Evolutionary conservation across 2,113 vertebrate genomes (phyloP), one percentile per base, ranked within the genome.

Genomic region (Cyphomyrus discorhynchus): DNA sequence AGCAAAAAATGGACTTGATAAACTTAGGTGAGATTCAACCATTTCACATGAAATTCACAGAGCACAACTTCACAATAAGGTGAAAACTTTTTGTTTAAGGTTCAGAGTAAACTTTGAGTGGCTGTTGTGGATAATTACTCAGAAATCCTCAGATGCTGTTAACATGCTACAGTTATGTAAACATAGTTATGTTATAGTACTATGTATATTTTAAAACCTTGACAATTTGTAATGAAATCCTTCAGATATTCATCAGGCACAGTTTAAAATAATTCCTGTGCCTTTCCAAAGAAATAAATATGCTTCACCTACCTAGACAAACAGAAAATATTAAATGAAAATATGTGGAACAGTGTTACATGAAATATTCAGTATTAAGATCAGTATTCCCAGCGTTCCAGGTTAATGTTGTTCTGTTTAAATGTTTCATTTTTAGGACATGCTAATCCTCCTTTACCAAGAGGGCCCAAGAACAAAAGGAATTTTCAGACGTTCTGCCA

Each of bases 401-500:
- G 15, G 77, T 82, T 82, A 45, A 82, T 82, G 35, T 21, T 42
- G n/a, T 80, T 80, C 27, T 42, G 42, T 45, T 49, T 49, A 27
- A 13, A 62, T 58, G 7, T 21, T 91, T 53, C 52, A 5, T 27
- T 13, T 88, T 17, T 47, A 97, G 95, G 96, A 96, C 88, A 95
- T 97, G 93, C 94, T 97, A 45, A 92, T 94, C 8, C 91, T 97
- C 47, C 92, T 97, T 42, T 97, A 96, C 91, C 93, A 94, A 0
- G 93, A 96, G 89, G 96, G 95, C 31, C 96, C 96, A 9, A 94
- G 94, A 53, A 97, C 96, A 0, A 93, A 91, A 42, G 96, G 96
- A 47, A 96, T 97, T 92, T 97, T 97, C 93, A 95, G 95, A 85
- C 95, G 95, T 27, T 97, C 96, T 17, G 96, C 96, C 62, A 97